phyloP scores from a whole-genome alignment of 2,888 invertebrate genomes.

The Lysandra bellargus region DNA sequence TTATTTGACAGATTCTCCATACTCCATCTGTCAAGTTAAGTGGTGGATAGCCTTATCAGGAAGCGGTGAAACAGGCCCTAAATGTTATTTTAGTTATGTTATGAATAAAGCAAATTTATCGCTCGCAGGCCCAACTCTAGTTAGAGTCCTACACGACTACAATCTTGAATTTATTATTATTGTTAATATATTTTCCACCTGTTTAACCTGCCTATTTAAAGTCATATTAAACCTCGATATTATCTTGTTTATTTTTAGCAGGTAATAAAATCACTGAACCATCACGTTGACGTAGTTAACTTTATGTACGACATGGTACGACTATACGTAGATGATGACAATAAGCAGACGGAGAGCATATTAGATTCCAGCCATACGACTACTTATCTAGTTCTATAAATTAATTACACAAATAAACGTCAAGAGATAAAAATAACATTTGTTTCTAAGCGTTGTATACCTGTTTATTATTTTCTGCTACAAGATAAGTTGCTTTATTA shows the following conservation, averaged over 20 bases:
- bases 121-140: too few relatives aligned
- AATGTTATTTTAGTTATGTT: too few relatives aligned
- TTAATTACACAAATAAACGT: not conserved
- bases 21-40: too few relatives aligned
- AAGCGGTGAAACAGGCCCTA: too few relatives aligned
- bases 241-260: conserved; percentile 6
- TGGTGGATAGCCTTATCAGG: too few relatives aligned
- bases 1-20: too few relatives aligned
- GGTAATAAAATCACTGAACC: conserved; percentile 14
- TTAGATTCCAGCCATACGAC: not conserved
- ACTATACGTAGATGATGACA: not conserved
- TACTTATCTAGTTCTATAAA: not conserved
- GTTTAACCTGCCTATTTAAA: not conserved
- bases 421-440: not conserved
- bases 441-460: not conserved
- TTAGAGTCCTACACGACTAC: not conserved
- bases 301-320: not conserved
- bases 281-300: conserved; percentile 1
- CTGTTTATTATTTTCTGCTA: not conserved
- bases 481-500: not conserved
- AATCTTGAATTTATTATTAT: not conserved
- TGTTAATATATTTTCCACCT: not conserved
- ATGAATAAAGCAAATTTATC: too few relatives aligned
- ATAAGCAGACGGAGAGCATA: not conserved
- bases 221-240: not conserved